phyloP scores from a whole-genome alignment of 2,888 invertebrate species.

The Latheticus oryzae region DNA sequence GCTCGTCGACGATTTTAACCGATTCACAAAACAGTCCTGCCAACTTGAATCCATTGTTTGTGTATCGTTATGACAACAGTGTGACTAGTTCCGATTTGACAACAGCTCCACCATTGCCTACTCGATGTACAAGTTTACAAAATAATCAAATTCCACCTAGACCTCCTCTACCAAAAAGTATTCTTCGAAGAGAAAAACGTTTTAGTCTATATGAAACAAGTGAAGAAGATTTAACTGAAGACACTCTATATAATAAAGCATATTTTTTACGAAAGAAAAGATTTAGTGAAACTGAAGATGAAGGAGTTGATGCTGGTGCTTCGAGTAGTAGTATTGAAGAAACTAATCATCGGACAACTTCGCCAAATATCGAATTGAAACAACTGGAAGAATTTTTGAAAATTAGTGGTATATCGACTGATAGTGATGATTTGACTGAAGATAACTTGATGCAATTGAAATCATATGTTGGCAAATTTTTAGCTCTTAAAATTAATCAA shows the following conservation, averaged over 20 bases:
- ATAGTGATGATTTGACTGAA: slow-evolving; percentile 74
- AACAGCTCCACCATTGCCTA: slow-evolving; percentile 71
- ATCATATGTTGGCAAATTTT: slow-evolving; percentile 78
- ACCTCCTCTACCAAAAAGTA: slow-evolving; percentile 79
- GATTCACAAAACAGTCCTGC: slow-evolving; percentile 78
- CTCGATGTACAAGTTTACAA: slow-evolving; percentile 74
- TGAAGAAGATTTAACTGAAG: slow-evolving; percentile 67
- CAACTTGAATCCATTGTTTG: slow-evolving; percentile 79
- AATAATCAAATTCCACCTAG: slow-evolving; percentile 76
- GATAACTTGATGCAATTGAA: slow-evolving; percentile 77
- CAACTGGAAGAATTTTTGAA: slow-evolving; percentile 79
- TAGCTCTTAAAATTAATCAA: slow-evolving; percentile 77
- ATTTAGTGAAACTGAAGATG: slow-evolving; percentile 69
- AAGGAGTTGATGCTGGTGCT: slow-evolving; percentile 70
- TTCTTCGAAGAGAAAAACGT: slow-evolving; percentile 68
- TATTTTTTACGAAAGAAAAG: slow-evolving; percentile 64
- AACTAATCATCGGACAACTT: slow-evolving; percentile 71
- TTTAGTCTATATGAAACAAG: slow-evolving; percentile 84
- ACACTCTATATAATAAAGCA: slow-evolving; percentile 72
- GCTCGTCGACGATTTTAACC: slow-evolving; percentile 86
- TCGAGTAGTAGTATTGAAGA: slow-evolving; percentile 72
- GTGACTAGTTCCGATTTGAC: slow-evolving; percentile 80
- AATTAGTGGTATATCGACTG: slow-evolving; percentile 77
- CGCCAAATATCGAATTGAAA: too few species aligned
- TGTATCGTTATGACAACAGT: slow-evolving; percentile 86